These are phyloP conservation scores for Drosophila birchii DNA, from an alignment of 2,888 invertebrate species.

Conservation along the genomic window DNA sequence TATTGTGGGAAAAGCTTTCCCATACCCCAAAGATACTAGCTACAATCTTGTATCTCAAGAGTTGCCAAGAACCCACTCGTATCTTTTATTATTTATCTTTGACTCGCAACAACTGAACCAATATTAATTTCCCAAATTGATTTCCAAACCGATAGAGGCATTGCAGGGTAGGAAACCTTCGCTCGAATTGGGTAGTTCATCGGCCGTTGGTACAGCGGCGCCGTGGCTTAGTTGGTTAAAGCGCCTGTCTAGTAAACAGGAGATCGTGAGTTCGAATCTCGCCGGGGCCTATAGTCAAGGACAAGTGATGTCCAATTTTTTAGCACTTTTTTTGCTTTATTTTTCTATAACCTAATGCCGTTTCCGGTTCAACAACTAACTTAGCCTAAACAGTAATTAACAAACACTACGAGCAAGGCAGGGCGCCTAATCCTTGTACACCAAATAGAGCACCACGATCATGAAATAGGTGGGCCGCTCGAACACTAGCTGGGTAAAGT, in stretches of 20 bases:
- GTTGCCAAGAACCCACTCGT: conserved; percentile 10
- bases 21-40: not conserved
- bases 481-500: conserved; percentile 82
- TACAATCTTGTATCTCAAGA: conserved; percentile 8
- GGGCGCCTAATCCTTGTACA: conserved; percentile 79
- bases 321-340: conserved; percentile 6
- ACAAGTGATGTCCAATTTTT: not conserved
- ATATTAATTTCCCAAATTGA: conserved; percentile 59
- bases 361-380: conserved; percentile 13
- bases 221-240: conserved; percentile 85
- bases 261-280: conserved; percentile 84
- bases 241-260: conserved; percentile 85
- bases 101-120: conserved; percentile 46
- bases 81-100: conserved; percentile 8
- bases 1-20: conserved; percentile 3
- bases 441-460: conserved; percentile 83
- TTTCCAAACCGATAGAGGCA: not conserved
- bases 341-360: conserved; percentile 11
- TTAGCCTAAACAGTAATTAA: conserved; percentile 30
- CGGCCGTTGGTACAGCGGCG: conserved; percentile 56
- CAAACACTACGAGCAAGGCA: not conserved
- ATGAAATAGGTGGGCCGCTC: conserved; percentile 83
- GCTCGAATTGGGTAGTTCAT: conserved; percentile 35
- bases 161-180: not conserved
- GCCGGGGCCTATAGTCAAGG: conserved; percentile 75